Evolutionary conservation across 2,888 invertebrate genomes (phyloP), one percentile per base, ranked within the genome.

Genomic region (Polydesmus complanatus): DNA sequence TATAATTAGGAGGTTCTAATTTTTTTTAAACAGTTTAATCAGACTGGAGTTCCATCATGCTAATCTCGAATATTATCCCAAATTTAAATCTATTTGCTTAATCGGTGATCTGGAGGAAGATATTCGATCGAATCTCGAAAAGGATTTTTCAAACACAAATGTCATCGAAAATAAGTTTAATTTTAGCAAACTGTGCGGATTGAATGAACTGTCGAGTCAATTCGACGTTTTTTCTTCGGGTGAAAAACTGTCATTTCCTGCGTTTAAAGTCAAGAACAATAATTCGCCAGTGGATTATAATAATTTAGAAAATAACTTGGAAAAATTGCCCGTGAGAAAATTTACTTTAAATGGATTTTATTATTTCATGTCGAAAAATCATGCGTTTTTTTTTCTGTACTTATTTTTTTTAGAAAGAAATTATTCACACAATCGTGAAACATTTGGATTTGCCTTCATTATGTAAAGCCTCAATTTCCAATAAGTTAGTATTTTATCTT

Each of bases 41-140:
- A 81, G 91, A 66, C 75, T 94, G 65, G 94, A 94, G 73, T 87
- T 94, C 69, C 87, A 90, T 73, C 90, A 90, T 71, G 81, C 80
- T 62, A 76, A 81, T 59, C 77, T 90, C 58, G 83, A 86, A 51
- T 92, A 93, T 73, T 92, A 92, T 71, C 88, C 89, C 18, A 88
- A 90, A 70, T 75, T 94, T 58, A 93, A 94, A 77, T 90, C 88
- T 19, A 83, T 94, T 1, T 74, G 86, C 64, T 75, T 93, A 47
- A 82, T 83, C 66, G 93, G 93, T 0, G 81, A 77, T 5, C 14
- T 51, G 3, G 51, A 26, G 8, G 37, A 37, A 37, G 14, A 37
- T 8, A 14, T 37, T 14, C 8, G 14, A 37, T 8, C 14, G 5
- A 14, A 37, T 8, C 5, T 8, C 5, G 14, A 37, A 8, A 14